A percentile compares a stretch with the other conserved stretches of the same genome.
These are phyloP conservation scores for Spilogale gracilis DNA, from an alignment of 2,113 vertebrate genomes.

Conservation along the genomic window DNA sequence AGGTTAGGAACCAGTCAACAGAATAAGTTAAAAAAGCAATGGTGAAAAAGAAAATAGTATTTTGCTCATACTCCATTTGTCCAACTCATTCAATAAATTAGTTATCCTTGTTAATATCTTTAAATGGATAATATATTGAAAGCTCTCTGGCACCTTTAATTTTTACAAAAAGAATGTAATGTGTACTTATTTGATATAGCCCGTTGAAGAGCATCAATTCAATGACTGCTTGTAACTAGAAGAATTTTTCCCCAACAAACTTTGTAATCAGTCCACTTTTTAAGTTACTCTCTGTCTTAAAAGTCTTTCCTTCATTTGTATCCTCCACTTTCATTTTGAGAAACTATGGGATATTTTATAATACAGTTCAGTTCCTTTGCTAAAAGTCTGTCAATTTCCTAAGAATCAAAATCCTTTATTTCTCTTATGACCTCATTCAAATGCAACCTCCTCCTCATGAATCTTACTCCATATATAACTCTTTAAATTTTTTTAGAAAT, in stretches of 20 bases:
- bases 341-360: neutral
- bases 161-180: neutral
- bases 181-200: neutral
- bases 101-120: neutral
- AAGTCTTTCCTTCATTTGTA: neutral
- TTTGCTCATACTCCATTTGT: neutral
- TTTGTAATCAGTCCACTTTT: neutral
- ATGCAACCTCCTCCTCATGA: neutral
- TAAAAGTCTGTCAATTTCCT: neutral
- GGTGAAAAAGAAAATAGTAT: neutral
- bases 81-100: neutral
- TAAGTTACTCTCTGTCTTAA: neutral
- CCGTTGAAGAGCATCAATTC: neutral
- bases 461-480: neutral
- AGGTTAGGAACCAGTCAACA: neutral
- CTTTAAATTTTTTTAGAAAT: neutral
- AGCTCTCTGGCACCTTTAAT: neutral
- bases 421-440: neutral
- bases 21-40: neutral
- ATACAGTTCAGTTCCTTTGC: neutral
- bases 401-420: neutral
- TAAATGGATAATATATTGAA: neutral
- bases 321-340: neutral
- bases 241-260: neutral
- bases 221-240: neutral